Percentiles rank a stretch among this genome's conserved stretches.
Conservation (phyloP, 2,797 vertebrate species). For the Gymnoscopelus microlampas region DNA sequence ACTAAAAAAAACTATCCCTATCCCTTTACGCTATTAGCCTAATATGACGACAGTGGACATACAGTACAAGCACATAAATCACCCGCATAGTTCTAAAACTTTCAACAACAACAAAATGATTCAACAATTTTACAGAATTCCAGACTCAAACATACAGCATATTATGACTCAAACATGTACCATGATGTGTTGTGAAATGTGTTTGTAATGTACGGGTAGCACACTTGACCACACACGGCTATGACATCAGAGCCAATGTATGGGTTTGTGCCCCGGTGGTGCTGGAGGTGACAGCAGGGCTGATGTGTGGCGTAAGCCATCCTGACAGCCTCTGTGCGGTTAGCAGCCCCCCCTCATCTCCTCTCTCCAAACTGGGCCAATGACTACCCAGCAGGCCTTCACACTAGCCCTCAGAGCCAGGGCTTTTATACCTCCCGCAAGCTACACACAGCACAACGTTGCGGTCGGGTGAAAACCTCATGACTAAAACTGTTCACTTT, state of each 20-base stretch:
- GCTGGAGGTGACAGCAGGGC: slow-evolving; percentile 20
- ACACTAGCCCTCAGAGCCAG: slow-evolving; percentile 4
- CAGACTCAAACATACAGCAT: no score
- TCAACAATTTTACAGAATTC: no score
- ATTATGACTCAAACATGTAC: not conserved
- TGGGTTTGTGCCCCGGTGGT: not conserved
- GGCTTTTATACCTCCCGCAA: not conserved
- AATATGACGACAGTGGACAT: no score
- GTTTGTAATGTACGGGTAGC: not conserved
- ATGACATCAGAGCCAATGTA: slow-evolving; percentile 1
- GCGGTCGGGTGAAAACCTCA: not conserved
- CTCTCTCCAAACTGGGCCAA: not conserved
- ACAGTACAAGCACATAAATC: no score
- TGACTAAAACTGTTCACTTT: no score
- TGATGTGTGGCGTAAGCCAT: slow-evolving; percentile 18
- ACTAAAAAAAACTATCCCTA: no score
- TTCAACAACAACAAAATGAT: no score
- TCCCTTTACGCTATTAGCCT: no score
- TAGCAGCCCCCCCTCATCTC: not conserved
- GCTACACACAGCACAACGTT: slow-evolving; percentile 12
- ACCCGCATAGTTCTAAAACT: no score
- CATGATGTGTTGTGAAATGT: no score
- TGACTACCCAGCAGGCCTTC: slow-evolving; percentile 35
- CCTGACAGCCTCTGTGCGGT: slow-evolving; percentile 44
- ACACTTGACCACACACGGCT: no score